Evolutionary conservation across 1,140 invertebrate genomes (phyloP), one percentile per base, ranked within the genome.

Genomic region (Solen grandis): DNA sequence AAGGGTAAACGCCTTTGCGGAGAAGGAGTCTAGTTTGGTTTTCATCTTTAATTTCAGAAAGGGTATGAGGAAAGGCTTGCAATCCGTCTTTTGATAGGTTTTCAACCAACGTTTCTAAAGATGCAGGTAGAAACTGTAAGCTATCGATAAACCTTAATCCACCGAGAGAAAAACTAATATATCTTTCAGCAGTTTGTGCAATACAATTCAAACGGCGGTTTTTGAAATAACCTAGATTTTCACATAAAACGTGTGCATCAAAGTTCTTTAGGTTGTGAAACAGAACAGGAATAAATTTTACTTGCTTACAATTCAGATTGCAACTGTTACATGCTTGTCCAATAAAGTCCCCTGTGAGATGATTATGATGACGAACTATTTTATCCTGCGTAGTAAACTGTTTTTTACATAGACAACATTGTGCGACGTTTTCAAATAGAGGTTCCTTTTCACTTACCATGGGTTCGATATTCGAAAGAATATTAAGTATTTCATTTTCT

Each of bases 191-290:
- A 55, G 86, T 91, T 46, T 90, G 86, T 1, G 90, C 84, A 31
- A 92, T 90, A 41, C 90, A 82, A 68, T 88, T 82, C 31, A 92
- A 88, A 50, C 86, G 10, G 5, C 81, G 84, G n/a, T 86, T 60
- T 85, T 88, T 65, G 5, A 84, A 13, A 35, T 27, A 22, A 25
- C 84, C 80, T n/a, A 92, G 62, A 31, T 82, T 83, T 85, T 90
- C 86, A n/a, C 66, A 65, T 13, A 93, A 87, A 3, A 92, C 69
- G 80, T 91, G 91, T 38, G 80, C 50, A 84, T 93, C 90, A 86
- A 92, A 93, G 5, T 85, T 86, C 36, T 52, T 76, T 25, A 92
- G 83, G 85, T 91, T 92, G 81, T 92, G 92, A 73, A 93, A 91
- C 74, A 91, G 81, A 59, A 93, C 81, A 13, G 91, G 90, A 72